Base-by-base conservation (phyloP, 1,140 invertebrate species). In the Papilio machaon region DNA sequence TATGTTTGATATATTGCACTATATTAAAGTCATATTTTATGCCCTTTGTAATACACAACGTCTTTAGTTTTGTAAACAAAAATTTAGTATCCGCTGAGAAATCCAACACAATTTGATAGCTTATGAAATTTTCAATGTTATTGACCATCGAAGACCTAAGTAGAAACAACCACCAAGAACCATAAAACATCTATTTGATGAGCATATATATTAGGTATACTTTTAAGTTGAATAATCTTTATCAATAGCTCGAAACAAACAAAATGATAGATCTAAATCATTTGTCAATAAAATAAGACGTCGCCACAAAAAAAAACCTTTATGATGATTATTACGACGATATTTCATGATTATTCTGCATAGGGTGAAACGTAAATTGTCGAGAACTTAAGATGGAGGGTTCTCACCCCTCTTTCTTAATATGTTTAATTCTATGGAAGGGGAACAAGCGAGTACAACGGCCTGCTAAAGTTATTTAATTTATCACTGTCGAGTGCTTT, bases 401-500 rank as follows among this genome's bases (percentile, higher is more conserved):
- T 85, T 82, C 82, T 67, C 85, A 86, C 88, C 90, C 89, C 88
- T 87, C 86, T 89, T 88, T 89, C 90, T 91, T 91, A 82, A 81
- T 84, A 84, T 43, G 38, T 43, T 6, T 82, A 83, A 84, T 83
- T 84, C n/a, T 30, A 78, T 80, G 73, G 78, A 80, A 82, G 87
- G 85, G 86, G 86, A 84, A 73, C 52, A 76, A 84, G 79, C 81
- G 85, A 82, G 87, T 85, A 87, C 86, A 87, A 82, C 85, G 86
- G 86, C 85, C 90, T 90, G 87, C 84, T 52, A 91, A 93, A 94
- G 91, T 91, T 88, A 90, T 85, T 90, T 91, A 91, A 93, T 94
- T 94, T 93, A 94, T 94, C 93, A 94, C 90, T 92, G 92, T 93
- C 91, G 85, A 88, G 90, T 83, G 91, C 87, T 90, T 90, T 92